phyloP scores from a whole-genome alignment of 2,797 vertebrate genomes.

The Sphenopsis melanotis region DNA sequence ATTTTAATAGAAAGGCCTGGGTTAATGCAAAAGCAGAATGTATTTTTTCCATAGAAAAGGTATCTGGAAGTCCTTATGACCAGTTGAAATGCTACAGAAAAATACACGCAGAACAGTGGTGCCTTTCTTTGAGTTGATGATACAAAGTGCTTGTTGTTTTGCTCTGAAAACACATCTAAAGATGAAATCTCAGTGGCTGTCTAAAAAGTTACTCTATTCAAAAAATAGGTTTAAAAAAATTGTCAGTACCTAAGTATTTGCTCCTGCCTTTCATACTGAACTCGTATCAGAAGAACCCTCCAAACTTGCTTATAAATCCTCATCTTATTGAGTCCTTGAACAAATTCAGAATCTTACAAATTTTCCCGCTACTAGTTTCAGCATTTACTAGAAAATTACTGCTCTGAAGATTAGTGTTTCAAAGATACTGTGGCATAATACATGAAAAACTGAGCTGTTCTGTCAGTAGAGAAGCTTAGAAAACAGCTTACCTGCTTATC shows the following conservation, averaged over 20 bases:
- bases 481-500: slow-evolving; percentile 6
- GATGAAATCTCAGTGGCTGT: not conserved
- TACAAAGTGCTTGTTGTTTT: not conserved
- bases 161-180: not conserved
- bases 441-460: not conserved
- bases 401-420: not conserved
- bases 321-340: not conserved
- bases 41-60: not conserved
- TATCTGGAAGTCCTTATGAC: not conserved
- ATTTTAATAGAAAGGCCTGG: not conserved
- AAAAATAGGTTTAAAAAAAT: not conserved
- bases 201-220: not conserved
- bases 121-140: not conserved
- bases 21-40: not conserved
- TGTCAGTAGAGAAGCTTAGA: not conserved
- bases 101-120: not conserved
- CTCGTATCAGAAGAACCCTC: not conserved
- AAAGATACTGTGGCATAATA: not conserved
- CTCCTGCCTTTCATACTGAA: not conserved
- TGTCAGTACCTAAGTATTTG: not conserved
- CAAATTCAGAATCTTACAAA: not conserved
- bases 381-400: not conserved
- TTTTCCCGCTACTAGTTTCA: not conserved
- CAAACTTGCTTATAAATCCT: not conserved
- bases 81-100: not conserved